Percentiles rank a stretch among this genome's conserved stretches.
These are phyloP conservation scores for Pachyseris speciosa DNA, from an alignment of 64 coral and sea anemone genomes.

Conservation along the genomic window DNA sequence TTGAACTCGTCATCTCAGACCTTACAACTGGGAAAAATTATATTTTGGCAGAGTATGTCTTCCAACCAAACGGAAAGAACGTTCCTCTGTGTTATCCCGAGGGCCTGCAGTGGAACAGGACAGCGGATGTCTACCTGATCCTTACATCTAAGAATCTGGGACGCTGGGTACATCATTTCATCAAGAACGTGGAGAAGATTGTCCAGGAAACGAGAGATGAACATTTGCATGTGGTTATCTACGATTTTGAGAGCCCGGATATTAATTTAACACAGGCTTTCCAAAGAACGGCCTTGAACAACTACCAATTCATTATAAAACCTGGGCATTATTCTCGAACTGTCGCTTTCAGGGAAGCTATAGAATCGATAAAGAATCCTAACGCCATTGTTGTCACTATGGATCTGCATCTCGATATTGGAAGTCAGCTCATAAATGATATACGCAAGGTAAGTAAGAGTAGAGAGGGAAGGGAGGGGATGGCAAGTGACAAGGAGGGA, in stretches of 20 bases:
- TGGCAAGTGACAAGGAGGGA: too few relatives aligned
- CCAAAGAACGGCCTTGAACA: background rate
- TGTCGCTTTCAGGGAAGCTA: background rate
- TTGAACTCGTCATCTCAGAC: slow-evolving; percentile 35
- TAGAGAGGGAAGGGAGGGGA: too few relatives aligned
- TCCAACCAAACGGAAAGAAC: background rate
- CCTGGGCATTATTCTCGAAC: background rate
- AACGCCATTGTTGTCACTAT: slow-evolving; percentile 45
- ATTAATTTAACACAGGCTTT: slow-evolving; percentile 36
- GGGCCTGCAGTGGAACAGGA: slow-evolving; percentile 69
- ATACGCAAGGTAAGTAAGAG: slow-evolving; percentile 40
- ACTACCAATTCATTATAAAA: background rate
- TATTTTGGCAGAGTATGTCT: slow-evolving; percentile 38
- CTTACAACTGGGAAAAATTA: background rate
- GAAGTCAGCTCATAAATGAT: slow-evolving; percentile 32
- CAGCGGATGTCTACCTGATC: slow-evolving; percentile 80
- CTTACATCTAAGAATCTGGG: slow-evolving; percentile 82
- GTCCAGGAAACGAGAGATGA: slow-evolving; percentile 65
- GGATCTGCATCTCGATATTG: slow-evolving; percentile 57
- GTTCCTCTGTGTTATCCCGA: slow-evolving; percentile 55
- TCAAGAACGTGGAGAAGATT: slow-evolving; percentile 71
- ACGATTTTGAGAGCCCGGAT: slow-evolving; percentile 78
- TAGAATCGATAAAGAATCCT: slow-evolving; percentile 12
- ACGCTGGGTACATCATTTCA: slow-evolving; percentile 87
- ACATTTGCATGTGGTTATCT: slow-evolving; percentile 72